Conservation (phyloP, 2,797 vertebrate genomes). For the Erpetoichthys calabaricus region DNA sequence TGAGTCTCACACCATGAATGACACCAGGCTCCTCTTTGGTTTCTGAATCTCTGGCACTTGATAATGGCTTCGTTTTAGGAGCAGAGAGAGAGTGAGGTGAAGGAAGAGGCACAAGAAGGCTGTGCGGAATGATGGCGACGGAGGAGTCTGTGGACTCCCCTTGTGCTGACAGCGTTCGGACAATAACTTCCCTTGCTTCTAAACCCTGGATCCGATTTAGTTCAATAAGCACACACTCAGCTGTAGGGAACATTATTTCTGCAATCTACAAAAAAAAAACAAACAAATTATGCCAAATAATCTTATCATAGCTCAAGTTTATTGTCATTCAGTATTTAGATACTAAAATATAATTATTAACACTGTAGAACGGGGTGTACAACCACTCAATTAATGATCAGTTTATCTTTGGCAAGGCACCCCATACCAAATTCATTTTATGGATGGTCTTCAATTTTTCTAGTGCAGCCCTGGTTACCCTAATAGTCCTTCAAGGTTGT, state of each 20-base stretch:
- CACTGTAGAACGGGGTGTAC: too few relatives aligned
- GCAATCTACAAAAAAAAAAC: slow-evolving; percentile 64
- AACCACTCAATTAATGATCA: too few relatives aligned
- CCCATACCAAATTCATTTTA: too few relatives aligned
- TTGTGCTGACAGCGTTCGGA: slow-evolving; percentile 82
- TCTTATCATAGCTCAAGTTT: background rate
- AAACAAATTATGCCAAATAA: background rate
- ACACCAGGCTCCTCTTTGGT: slow-evolving; percentile 82
- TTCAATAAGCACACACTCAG: slow-evolving; percentile 67
- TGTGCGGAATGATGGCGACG: slow-evolving; percentile 60
- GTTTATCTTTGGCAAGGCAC: too few relatives aligned
- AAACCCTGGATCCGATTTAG: slow-evolving; percentile 67
- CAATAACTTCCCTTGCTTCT: slow-evolving; percentile 72
- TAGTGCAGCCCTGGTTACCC: too few relatives aligned
- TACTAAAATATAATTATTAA: too few relatives aligned
- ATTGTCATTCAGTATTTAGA: background rate
- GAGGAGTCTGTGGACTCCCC: slow-evolving; percentile 85
- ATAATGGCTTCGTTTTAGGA: slow-evolving; percentile 71
- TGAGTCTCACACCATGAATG: slow-evolving; percentile 40
- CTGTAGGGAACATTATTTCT: slow-evolving; percentile 76
- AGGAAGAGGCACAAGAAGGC: slow-evolving; percentile 68
- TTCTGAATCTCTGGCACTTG: slow-evolving; percentile 79
- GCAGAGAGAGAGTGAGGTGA: slow-evolving; percentile 47
- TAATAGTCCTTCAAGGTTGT: too few relatives aligned
- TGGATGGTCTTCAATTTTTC: too few relatives aligned